These are phyloP conservation scores for Parnassius smintheus DNA, from an alignment of 2,888 invertebrate species.

Conservation along the genomic window DNA sequence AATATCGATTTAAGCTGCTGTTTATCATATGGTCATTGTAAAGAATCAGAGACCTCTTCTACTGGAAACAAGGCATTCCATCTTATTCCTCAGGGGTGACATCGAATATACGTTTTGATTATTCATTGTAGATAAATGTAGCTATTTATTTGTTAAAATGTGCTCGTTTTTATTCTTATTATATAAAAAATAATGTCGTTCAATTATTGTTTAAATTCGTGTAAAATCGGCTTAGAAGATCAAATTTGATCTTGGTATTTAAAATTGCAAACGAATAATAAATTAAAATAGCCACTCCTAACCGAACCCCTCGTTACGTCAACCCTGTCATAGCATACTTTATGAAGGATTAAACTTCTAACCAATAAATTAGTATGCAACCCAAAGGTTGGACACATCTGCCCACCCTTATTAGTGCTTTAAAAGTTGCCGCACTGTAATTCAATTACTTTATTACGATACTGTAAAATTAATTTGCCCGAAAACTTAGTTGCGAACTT, in stretches of 20 bases:
- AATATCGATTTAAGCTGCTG: too few species aligned
- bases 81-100: too few species aligned
- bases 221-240: slow-evolving; percentile 45
- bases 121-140: too few species aligned
- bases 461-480: slow-evolving; percentile 21
- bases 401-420: slow-evolving; percentile 31
- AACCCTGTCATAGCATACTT: slow-evolving; percentile 24
- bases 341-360: slow-evolving; percentile 30
- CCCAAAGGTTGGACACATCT: slow-evolving; percentile 38
- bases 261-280: slow-evolving; percentile 19
- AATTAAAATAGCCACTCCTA: slow-evolving; percentile 18
- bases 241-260: slow-evolving; percentile 10
- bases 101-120: too few species aligned
- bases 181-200: not conserved
- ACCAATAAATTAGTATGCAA: slow-evolving; percentile 40
- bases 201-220: slow-evolving; percentile 32
- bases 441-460: slow-evolving; percentile 31
- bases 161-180: not conserved
- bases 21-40: too few species aligned
- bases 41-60: too few species aligned
- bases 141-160: too few species aligned
- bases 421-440: slow-evolving; percentile 27
- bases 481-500: slow-evolving; percentile 32
- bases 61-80: too few species aligned
- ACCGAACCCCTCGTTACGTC: slow-evolving; percentile 22